A percentile compares a stretch with the other conserved stretches of the same genome.
These are phyloP conservation scores for Drosophila parabipectinata DNA, from an alignment of 1,140 invertebrate genomes.

Conservation along the genomic window DNA sequence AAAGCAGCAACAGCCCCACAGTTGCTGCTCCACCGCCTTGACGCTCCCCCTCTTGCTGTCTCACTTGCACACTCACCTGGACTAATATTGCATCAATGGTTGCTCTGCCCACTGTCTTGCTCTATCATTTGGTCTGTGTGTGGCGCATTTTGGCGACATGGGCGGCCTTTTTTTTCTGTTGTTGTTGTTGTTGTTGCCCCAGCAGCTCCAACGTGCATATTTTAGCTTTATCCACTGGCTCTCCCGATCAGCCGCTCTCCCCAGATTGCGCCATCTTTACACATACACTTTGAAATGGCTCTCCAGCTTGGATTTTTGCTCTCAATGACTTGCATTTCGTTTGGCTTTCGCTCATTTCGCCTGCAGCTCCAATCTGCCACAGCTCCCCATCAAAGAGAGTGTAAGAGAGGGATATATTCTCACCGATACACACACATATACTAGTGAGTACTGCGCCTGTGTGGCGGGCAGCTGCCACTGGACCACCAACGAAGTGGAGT, in stretches of 20 bases:
- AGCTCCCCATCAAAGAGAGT: conserved; percentile 33
- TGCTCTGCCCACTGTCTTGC: conserved; percentile 16
- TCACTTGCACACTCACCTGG: conserved; percentile 55
- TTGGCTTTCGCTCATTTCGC: conserved; percentile 66
- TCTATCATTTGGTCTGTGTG: conserved; percentile 59
- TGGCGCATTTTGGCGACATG: conserved; percentile 78
- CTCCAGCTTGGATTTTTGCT: conserved; percentile 65
- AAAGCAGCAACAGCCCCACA: conserved; percentile 32
- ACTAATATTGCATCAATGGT: conserved; percentile 68
- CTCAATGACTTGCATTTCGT: conserved; percentile 80
- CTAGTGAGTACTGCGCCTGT: conserved; percentile 52
- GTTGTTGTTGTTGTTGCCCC: conserved; percentile 49
- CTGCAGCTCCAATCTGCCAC: conserved; percentile 66
- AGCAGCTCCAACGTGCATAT: conserved; percentile 66
- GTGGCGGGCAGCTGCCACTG: conserved; percentile 76
- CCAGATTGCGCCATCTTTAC: conserved; percentile 74
- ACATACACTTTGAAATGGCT: conserved; percentile 33
- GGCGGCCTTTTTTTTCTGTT: conserved; percentile 57
- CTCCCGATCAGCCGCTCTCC: conserved; percentile 53
- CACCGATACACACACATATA: conserved; percentile 23
- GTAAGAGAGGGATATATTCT: conserved; percentile 12
- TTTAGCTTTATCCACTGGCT: conserved; percentile 67
- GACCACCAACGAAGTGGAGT: conserved; percentile 71
- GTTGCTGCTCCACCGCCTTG: not conserved
- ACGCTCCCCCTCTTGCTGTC: conserved; percentile 6